Conservation (phyloP, 2,797 vertebrate species). For the Agapornis canus region DNA sequence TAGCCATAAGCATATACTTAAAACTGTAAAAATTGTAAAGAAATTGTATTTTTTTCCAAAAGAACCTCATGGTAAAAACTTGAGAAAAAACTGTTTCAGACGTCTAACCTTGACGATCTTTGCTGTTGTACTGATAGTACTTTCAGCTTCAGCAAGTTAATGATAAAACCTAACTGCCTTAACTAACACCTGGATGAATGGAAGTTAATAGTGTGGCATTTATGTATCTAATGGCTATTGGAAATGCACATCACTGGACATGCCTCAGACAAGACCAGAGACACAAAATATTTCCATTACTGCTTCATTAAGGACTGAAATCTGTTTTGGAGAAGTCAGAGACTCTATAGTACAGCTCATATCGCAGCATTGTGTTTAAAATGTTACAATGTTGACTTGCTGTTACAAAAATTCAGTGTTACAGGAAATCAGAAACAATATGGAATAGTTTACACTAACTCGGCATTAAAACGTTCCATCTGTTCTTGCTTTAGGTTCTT, state of each 20-base stretch:
- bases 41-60: not conserved
- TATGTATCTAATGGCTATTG: not conserved
- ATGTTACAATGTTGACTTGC: conserved; percentile 48
- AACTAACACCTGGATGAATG: not conserved
- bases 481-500: conserved; percentile 66
- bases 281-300: conserved; percentile 23
- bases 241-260: not conserved
- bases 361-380: conserved; percentile 41
- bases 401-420: conserved; percentile 57
- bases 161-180: not conserved
- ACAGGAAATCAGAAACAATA: conserved; percentile 72
- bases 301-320: conserved; percentile 26
- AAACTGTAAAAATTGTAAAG: not conserved
- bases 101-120: not conserved
- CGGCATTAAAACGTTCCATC: conserved; percentile 65
- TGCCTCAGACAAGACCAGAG: not conserved
- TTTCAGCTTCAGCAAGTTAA: too few species aligned
- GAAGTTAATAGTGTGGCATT: not conserved
- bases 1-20: not conserved
- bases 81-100: not conserved
- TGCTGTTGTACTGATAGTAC: not conserved
- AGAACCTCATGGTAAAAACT: not conserved
- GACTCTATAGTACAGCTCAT: not conserved
- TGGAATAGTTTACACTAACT: conserved; percentile 71
- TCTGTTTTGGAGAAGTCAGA: conserved; percentile 20